These are phyloP conservation scores for Sesia bembeciformis DNA, from an alignment of 2,888 invertebrate species.

Conservation along the genomic window DNA sequence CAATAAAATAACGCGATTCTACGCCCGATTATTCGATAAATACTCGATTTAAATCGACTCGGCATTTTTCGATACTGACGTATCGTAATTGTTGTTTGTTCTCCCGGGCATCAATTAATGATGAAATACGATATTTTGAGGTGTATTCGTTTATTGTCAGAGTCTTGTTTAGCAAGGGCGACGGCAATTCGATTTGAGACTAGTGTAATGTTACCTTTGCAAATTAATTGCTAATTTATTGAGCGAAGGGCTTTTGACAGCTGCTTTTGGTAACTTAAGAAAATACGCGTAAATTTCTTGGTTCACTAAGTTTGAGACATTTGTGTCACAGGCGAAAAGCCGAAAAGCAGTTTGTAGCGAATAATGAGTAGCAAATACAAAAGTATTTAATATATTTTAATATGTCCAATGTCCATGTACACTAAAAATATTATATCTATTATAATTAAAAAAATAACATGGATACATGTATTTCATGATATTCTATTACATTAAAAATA, in stretches of 20 bases:
- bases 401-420: no score
- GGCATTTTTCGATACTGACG: conserved; percentile 37
- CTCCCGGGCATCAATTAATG: conserved; percentile 54
- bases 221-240: background rate
- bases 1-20: conserved; percentile 39
- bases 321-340: no score
- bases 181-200: background rate
- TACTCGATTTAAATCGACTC: conserved; percentile 34
- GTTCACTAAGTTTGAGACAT: no score
- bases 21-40: conserved; percentile 33
- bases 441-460: no score
- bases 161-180: conserved; percentile 6
- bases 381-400: no score
- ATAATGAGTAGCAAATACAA: no score
- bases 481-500: no score
- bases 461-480: no score
- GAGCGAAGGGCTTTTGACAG: background rate
- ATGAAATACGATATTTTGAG: conserved; percentile 60
- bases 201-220: background rate
- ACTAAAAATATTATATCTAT: no score
- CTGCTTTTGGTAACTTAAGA: no score
- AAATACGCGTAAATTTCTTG: no score
- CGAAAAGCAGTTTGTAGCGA: no score
- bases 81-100: conserved; percentile 60
- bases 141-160: conserved; percentile 16